Conservation (phyloP, 2,113 vertebrate species). For the Platichthys stellatus region DNA sequence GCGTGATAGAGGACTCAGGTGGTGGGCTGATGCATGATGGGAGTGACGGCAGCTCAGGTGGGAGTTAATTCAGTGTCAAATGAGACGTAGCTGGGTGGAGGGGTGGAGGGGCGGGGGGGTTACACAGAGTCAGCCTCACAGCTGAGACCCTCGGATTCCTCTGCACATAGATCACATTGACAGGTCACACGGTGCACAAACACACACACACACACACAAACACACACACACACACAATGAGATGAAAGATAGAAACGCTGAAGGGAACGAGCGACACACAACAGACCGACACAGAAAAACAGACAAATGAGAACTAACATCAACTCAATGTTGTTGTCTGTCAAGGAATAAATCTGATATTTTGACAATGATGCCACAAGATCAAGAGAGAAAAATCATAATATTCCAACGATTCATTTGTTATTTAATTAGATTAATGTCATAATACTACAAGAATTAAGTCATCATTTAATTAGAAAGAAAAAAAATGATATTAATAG, state of each 20-base stretch:
- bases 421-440: no score
- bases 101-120: conserved; percentile 11
- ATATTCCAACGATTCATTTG: no score
- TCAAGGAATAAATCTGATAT: no score
- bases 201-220: neutral
- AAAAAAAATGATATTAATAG: no score
- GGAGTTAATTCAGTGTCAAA: conserved; percentile 81
- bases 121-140: conserved; percentile 48
- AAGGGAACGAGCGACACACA: neutral
- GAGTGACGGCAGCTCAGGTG: conserved; percentile 76
- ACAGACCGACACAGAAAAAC: neutral
- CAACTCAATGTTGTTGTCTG: no score
- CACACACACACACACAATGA: neutral
- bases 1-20: conserved; percentile 63
- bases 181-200: conserved; percentile 49
- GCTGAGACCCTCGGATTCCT: conserved; percentile 58
- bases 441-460: no score
- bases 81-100: conserved; percentile 63
- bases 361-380: no score
- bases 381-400: no score
- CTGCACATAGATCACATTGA: conserved; percentile 66
- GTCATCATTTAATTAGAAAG: no score
- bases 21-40: conserved; percentile 75
- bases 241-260: neutral
- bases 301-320: neutral